Base-by-base conservation (phyloP, 2,113 vertebrate genomes). In the Mustela nigripes region DNA sequence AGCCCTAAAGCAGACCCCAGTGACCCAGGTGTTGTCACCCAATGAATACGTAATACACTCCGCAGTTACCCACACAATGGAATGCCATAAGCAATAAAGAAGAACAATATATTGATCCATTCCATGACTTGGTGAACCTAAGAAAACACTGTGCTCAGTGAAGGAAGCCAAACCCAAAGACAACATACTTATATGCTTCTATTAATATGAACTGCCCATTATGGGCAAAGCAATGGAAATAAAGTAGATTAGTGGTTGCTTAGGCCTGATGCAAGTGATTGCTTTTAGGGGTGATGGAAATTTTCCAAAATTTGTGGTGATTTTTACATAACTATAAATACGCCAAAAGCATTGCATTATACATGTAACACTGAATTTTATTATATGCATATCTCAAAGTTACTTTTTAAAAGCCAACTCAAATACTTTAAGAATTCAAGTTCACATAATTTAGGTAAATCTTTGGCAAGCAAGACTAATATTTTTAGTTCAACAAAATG, bases 351-450 rank as follows among this genome's bases (percentile, higher is more conserved):
- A 71, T 4, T 86, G 83, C 69, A 71, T 74, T 39, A 7, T 19
- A 79, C 12, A 50, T 33, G 80, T 65, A 80, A 79, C 31, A 58
- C 45, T 81, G 74, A 67, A 48, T 56, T 18, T 62, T 89, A 26
- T 21, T 22, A 5, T 26, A 5, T 36, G 11, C 36, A 10, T 71
- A 62, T 63, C 56, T 50, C 53, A 82, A 56, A 48, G 42, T n/a
- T 88, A 65, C 45, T 82, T 65, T 73, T 85, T 24, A 94, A 58
- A 74, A 91, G 21, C 33, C 80, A 71, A 65, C 21, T 48, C 39
- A 62, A 33, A 31, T 85, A 80, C 81, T 80, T 85, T 89, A 80
- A 95, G 73, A 67, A 53, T 53, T 84, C 58, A 73, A 21, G 3
- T 50, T 81, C 4, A 50, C 11, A 28, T 58, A 53, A 45, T 48